Base-by-base conservation (phyloP, 2,888 invertebrate species). In the Zaprionus lineosus region DNA sequence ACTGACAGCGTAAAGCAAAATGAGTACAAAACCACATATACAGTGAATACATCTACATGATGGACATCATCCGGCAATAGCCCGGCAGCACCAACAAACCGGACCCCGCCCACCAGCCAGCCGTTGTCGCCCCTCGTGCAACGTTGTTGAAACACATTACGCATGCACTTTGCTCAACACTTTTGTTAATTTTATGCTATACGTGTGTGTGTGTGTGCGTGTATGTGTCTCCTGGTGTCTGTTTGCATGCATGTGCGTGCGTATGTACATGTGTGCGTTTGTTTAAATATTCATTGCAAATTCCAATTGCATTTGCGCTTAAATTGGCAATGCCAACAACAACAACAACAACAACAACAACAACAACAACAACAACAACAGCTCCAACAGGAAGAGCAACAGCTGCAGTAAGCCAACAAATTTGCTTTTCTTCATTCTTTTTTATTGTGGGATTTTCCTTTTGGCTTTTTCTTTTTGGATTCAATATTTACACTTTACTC, bases 81-180 rank as follows among this genome's bases (percentile, higher is more conserved):
- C 24, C 2, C 34, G n/a, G 24, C n/a, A 18, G 28, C 15, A 31
- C 37, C 28, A 61, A 28, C 50, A 48, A 37, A 21, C 19, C 34
- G 19, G 24, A 43, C 53, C 37, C n/a, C n/a, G n/a, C n/a, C n/a
- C n/a, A n/a, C n/a, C n/a, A n/a, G n/a, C n/a, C n/a, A n/a, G n/a
- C n/a, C n/a, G n/a, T n/a, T n/a, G n/a, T n/a, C n/a, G n/a, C n/a
- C n/a, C n/a, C n/a, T n/a, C n/a, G n/a, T n/a, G n/a, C n/a, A 31
- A 43, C 29, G 37, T 52, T 56, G 41, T 19, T 52, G 55, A 53
- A 74, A 63, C 64, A 62, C 85, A 86, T 86, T 74, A 71, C 50
- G 58, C 67, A 86, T 86, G 82, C 86, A 74, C 86, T 86, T 86
- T 86, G 82, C 69, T 75, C 72, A 75, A 86, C 85, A 87, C 87